These are phyloP conservation scores for Bombyx mori DNA, from an alignment of 1,140 invertebrate genomes.

Conservation along the genomic window ASM3026992v2 NC_085134.1:1628001-1628500, in stretches of 20 bases:
- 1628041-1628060: no score
- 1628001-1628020: neutral
- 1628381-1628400: constrained; percentile 43
- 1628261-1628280: constrained; percentile 54
- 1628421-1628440: constrained; percentile 28
- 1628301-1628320: constrained; percentile 37
- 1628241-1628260: constrained; percentile 64
- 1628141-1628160: neutral
- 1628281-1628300: constrained; percentile 40
- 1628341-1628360: constrained; percentile 59
- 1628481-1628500: no score
- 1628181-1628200: constrained; percentile 48
- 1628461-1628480: constrained; percentile 7
- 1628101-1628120: neutral
- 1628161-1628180: neutral
- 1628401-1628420: constrained; percentile 24
- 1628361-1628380: constrained; percentile 62
- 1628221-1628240: constrained; percentile 78
- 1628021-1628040: no score
- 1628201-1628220: constrained; percentile 78
- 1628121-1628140: neutral
- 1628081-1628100: neutral
- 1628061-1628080: neutral
- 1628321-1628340: constrained; percentile 59
- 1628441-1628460: constrained; percentile 29